These are phyloP conservation scores for Clostera curtula DNA, from an alignment of 2,888 invertebrate species.

Conservation along the genomic window DNA sequence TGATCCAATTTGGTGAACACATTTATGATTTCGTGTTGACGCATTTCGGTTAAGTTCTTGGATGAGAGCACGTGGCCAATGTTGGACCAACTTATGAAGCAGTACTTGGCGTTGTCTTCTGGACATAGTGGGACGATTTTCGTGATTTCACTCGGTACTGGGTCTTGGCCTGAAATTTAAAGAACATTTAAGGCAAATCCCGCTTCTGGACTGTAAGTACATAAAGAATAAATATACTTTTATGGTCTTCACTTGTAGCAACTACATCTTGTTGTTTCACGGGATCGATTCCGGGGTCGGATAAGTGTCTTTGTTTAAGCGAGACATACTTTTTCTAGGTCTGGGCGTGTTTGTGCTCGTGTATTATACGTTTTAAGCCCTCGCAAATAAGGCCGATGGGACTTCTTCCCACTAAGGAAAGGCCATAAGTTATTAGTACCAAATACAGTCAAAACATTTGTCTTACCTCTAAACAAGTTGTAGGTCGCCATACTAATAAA, in stretches of 20 bases:
- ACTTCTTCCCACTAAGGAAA: no score
- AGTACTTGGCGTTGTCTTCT: slow-evolving; percentile 62
- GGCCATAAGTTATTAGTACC: no score
- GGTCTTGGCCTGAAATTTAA: slow-evolving; percentile 10
- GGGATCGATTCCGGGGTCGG: no score
- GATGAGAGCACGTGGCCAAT: slow-evolving; percentile 80
- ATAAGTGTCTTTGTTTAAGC: no score
- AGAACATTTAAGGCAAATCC: no score
- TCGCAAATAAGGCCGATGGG: no score
- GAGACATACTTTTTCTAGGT: no score
- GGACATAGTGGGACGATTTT: slow-evolving; percentile 77
- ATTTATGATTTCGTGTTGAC: slow-evolving; percentile 80
- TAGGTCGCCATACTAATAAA: slow-evolving; percentile 80
- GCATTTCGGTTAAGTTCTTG: slow-evolving; percentile 67
- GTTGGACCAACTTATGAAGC: slow-evolving; percentile 80
- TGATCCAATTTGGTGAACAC: slow-evolving; percentile 81
- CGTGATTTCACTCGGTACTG: slow-evolving; percentile 11
- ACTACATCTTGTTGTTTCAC: no score
- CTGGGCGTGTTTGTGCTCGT: no score
- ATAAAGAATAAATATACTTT: not conserved
- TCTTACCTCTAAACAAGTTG: slow-evolving; percentile 76
- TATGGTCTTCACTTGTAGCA: no score
- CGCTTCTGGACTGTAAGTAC: no score
- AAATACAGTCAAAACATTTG: not conserved
- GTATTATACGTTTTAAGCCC: no score